Conservation (phyloP, 2,888 invertebrate genomes). For the Nebria salina region DNA sequence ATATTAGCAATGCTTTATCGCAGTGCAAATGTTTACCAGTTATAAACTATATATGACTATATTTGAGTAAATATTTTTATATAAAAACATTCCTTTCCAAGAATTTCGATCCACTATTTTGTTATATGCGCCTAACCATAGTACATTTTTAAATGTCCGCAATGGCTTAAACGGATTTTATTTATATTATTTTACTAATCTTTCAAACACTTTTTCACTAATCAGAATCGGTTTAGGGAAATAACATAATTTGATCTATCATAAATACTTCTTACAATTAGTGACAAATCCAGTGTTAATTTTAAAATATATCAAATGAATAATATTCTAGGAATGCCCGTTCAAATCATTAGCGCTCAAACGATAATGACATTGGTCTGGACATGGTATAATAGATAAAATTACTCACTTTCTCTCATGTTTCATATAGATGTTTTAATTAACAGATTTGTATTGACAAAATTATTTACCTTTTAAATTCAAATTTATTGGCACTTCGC, state of each 20-base stretch:
- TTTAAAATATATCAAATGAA: not conserved
- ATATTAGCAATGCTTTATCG: not conserved
- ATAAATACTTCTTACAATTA: not conserved
- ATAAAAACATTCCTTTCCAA: not conserved
- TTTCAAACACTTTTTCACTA: too few species aligned
- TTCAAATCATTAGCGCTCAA: conserved; percentile 3
- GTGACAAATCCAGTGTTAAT: not conserved
- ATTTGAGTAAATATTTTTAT: not conserved
- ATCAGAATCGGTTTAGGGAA: not conserved
- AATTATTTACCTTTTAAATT: not conserved
- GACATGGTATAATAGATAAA: not conserved
- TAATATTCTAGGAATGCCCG: conserved; percentile 13
- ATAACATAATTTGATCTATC: not conserved
- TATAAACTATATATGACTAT: not conserved
- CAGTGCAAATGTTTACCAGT: not conserved
- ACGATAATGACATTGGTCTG: conserved; percentile 16
- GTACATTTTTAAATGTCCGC: too few species aligned
- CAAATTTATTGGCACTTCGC: too few species aligned
- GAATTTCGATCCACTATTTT: not conserved
- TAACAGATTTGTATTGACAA: not conserved
- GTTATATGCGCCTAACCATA: not conserved
- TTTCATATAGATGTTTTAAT: not conserved
- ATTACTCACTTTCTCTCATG: conserved; percentile 12
- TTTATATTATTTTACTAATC: too few species aligned
- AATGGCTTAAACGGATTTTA: too few species aligned